Percentiles rank a stretch among this genome's conserved stretches.
These are phyloP conservation scores for Adelges cooleyi DNA, from an alignment of 1,140 invertebrate genomes.

Conservation along the genomic window DNA sequence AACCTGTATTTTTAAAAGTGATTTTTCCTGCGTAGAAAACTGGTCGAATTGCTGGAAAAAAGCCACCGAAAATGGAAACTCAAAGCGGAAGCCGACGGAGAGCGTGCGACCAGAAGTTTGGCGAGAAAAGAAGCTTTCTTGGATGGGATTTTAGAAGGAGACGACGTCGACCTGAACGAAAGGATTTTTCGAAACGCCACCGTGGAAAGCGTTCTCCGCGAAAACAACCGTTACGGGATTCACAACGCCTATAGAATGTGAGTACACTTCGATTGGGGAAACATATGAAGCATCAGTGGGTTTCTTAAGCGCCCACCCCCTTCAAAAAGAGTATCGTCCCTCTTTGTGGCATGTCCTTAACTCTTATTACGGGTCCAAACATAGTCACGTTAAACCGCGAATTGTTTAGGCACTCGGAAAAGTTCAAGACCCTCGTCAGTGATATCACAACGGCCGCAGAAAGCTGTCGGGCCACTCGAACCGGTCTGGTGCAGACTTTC, in stretches of 20 bases:
- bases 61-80: not conserved
- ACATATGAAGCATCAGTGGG: too few relatives aligned
- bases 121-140: not conserved
- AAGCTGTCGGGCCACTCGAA: not conserved
- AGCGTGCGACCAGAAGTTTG: not conserved
- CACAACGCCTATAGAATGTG: not conserved
- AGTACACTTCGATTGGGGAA: too few relatives aligned
- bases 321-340: too few relatives aligned
- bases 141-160: not conserved
- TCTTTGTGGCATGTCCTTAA: too few relatives aligned
- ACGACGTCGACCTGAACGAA: not conserved
- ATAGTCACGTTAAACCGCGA: too few relatives aligned
- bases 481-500: not conserved
- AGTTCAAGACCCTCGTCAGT: not conserved
- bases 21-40: not conserved
- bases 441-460: slow-evolving; percentile 1
- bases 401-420: not conserved
- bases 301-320: too few relatives aligned
- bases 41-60: not conserved
- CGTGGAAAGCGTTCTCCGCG: not conserved
- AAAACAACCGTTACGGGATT: not conserved
- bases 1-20: too few relatives aligned
- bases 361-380: too few relatives aligned
- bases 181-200: not conserved
- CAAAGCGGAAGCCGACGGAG: not conserved